Evolutionary conservation across 2,113 vertebrate species (phyloP), one percentile per base, ranked within the genome.

Genomic region (Lophius piscatorius): DNA sequence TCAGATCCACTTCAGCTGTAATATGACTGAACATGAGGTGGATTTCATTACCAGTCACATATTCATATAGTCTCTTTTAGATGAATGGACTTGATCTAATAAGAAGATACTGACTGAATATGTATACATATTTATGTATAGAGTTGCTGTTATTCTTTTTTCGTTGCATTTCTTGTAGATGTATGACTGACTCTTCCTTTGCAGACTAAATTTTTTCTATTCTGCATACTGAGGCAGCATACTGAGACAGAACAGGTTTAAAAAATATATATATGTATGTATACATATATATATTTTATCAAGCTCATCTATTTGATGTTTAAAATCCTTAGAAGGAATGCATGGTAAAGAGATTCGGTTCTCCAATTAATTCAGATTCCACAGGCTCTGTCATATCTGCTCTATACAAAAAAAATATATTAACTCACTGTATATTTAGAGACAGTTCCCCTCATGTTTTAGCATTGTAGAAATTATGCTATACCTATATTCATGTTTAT

Each of bases 251-350:
- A 80, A 76, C 68, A 82, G 82, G 55, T 61, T 51, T 6, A 47
- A 20, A 21, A 69, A 69, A 78, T 87, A 82, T 23, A n/a, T n/a
- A n/a, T n/a, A n/a, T n/a, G n/a, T n/a, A 75, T 84, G 77, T 82
- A 84, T 84, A 75, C 79, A 63, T 71, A 58, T 70, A n/a, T n/a
- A n/a, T n/a, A n/a, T 82, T 76, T 86, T 47, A 86, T 86, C 78
- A 72, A 81, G 50, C 76, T 80, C 57, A 63, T 68, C 48, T 74
- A 35, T 67, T 38, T 63, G 56, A 77, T 81, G 78, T 81, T 75
- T 74, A 12, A 59, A 74, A 67, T 63, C 40, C 13, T 71, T 42
- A 39, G 51, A 40, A 55, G 61, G 56, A 47, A 52, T 11, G 29
- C 8, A 9, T 38, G 40, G 4, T 21, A 17, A 14, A 24, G 52